Evolutionary conservation across 2,888 invertebrate species (phyloP), one percentile per base, ranked within the genome.

Genomic region (Microctonus hyperodae): DNA sequence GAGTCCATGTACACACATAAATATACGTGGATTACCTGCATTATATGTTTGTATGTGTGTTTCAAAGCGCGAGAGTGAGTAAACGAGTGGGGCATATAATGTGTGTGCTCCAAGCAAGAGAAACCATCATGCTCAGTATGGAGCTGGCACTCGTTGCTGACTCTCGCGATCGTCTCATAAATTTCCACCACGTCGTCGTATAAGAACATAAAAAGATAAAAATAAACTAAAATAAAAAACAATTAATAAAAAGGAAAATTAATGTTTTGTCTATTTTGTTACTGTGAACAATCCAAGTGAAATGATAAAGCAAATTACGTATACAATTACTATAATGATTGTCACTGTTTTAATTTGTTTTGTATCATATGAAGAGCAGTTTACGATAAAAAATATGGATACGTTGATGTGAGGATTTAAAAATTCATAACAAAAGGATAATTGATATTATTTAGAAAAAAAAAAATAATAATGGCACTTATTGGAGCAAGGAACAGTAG

Each of bases 401-500:
- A n/a, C n/a, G n/a, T n/a, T n/a, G n/a, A n/a, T n/a, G n/a, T n/a
- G n/a, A n/a, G n/a, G n/a, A n/a, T n/a, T n/a, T n/a, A n/a, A n/a
- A n/a, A n/a, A n/a, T n/a, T n/a, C n/a, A 51, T 13, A 59, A 51
- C 48, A 65, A 63, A 65, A 55, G 60, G 51, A 57, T 61, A 53
- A 37, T 13, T 37, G 64, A 22, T 68, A 62, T 33, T 22, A 68
- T 71, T 63, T 65, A 50, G 65, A 53, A 50, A 56, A 33, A 63
- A 58, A 66, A 33, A 58, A 48, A 64, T 50, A 74, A 44, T 10
- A 59, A 82, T 81, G 81, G 77, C 81, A 69, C 82, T 86, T 76
- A 88, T 86, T 70, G 86, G 86, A 77, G 88, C 89, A 50, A 88
- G 88, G 85, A 90, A 90, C 83, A 89, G 89, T 73, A 87, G 87